A percentile compares a stretch with the other conserved stretches of the same genome.
Conservation (phyloP, 2,888 invertebrate species). For the Andrena bicolor region DNA sequence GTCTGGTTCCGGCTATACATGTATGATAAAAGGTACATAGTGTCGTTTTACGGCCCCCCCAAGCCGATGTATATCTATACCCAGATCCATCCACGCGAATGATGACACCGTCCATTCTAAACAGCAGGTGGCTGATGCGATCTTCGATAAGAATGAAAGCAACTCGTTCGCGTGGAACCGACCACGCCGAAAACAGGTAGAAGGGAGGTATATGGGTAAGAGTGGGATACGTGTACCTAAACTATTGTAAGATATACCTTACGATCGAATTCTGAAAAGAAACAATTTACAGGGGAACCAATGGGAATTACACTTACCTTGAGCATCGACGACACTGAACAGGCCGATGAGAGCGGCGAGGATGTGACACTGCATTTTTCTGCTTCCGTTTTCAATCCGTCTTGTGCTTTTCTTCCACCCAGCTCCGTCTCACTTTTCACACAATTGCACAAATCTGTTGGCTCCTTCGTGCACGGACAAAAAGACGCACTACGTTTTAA, state of each 20-base stretch:
- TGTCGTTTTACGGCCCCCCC: neutral
- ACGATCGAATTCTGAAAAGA: constrained; percentile 2
- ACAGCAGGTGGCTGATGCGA: neutral
- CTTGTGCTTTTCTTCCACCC: constrained; percentile 32
- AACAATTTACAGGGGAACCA: neutral
- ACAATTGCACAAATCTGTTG: constrained; percentile 31
- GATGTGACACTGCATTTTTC: constrained; percentile 77
- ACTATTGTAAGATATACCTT: neutral
- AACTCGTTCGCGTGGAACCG: neutral
- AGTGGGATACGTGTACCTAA: neutral
- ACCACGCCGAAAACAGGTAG: neutral
- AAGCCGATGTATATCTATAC: neutral
- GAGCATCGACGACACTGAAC: constrained; percentile 78
- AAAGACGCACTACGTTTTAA: constrained; percentile 42
- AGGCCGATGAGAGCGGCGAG: constrained; percentile 77
- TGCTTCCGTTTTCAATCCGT: constrained; percentile 55
- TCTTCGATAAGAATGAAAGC: neutral
- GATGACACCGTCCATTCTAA: constrained; percentile 1
- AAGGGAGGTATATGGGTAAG: constrained; percentile 6
- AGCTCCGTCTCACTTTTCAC: constrained; percentile 22
- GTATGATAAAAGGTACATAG: too few species aligned
- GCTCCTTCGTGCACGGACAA: constrained; percentile 20
- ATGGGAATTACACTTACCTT: constrained; percentile 79
- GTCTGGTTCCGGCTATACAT: too few species aligned
- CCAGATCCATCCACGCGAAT: neutral